phyloP scores from a whole-genome alignment of 2,888 invertebrate genomes.

The Caenorhabditis japonica region DNA sequence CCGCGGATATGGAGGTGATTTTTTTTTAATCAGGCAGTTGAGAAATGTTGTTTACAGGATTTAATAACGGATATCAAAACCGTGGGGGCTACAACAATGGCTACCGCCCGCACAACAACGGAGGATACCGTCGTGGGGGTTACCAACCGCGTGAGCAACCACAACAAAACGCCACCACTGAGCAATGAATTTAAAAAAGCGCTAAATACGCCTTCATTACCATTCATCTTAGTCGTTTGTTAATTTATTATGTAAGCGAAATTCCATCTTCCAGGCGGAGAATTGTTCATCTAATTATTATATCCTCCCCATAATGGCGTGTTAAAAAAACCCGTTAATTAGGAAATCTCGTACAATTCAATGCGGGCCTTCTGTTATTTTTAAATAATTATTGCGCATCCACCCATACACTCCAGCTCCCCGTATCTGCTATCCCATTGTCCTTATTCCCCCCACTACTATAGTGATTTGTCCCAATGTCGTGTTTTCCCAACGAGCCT shows the following conservation, averaged over 20 bases:
- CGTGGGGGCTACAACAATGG: conserved; percentile 52
- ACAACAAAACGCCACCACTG: conserved; percentile 23
- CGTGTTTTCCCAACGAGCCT: too few relatives aligned
- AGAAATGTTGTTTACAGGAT: conserved; percentile 35
- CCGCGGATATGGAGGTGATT: conserved; percentile 58
- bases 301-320: conserved; percentile 25
- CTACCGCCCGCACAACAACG: conserved; percentile 44
- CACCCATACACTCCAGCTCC: conserved; percentile 8
- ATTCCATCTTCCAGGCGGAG: conserved; percentile 15
- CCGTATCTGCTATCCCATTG: not conserved
- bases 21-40: too few relatives aligned
- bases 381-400: conserved; percentile 51
- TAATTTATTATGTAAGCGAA: conserved; percentile 54
- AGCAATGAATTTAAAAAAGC: conserved; percentile 25
- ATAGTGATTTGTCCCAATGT: conserved; percentile 30
- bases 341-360: conserved; percentile 51
- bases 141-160: conserved; percentile 32
- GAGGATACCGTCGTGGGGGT: conserved; percentile 43
- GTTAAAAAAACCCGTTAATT: conserved; percentile 42
- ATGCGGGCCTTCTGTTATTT: conserved; percentile 55
- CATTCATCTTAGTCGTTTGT: conserved; percentile 35
- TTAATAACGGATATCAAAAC: conserved; percentile 46
- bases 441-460: conserved; percentile 3
- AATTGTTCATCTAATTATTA: conserved; percentile 23
- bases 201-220: conserved; percentile 6